phyloP scores from a whole-genome alignment of 2,797 vertebrate species.

The Phrynocephalus guinanensis region DNA sequence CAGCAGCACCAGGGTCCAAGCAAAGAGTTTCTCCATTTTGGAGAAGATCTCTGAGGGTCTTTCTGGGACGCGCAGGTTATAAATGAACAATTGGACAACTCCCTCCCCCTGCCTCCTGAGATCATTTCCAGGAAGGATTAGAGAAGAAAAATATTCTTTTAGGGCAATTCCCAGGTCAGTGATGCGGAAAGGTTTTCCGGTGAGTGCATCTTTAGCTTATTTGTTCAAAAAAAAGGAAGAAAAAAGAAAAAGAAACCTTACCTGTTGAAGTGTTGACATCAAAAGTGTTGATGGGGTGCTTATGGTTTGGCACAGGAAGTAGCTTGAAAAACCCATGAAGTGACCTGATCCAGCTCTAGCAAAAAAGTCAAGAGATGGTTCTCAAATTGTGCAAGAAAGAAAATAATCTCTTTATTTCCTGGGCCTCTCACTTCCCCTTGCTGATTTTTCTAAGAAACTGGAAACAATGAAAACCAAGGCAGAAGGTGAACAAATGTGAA shows the following conservation, averaged over 20 bases:
- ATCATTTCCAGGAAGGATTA: background rate
- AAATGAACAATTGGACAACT: background rate
- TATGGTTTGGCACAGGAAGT: background rate
- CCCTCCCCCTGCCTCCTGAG: background rate
- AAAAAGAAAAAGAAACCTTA: no score
- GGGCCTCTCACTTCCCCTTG: background rate
- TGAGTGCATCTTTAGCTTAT: background rate
- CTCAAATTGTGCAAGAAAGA: background rate
- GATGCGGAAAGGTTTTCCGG: background rate
- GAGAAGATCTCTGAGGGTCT: background rate
- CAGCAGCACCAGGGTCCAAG: background rate
- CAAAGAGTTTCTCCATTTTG: background rate
- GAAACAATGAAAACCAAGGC: background rate
- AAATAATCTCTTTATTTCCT: background rate
- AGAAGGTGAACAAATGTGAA: background rate
- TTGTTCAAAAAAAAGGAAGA: no score
- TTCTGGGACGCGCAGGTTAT: background rate
- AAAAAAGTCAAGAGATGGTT: background rate
- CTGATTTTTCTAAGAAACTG: background rate
- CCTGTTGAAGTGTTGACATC: no score
- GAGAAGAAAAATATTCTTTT: background rate
- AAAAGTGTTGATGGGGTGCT: background rate
- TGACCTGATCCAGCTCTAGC: no score
- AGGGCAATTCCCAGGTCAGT: background rate
- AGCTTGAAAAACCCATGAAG: background rate